Evolutionary conservation across 2,797 vertebrate genomes (phyloP), one percentile per base, ranked within the genome.

Genomic region (Myotis findleyi): DNA sequence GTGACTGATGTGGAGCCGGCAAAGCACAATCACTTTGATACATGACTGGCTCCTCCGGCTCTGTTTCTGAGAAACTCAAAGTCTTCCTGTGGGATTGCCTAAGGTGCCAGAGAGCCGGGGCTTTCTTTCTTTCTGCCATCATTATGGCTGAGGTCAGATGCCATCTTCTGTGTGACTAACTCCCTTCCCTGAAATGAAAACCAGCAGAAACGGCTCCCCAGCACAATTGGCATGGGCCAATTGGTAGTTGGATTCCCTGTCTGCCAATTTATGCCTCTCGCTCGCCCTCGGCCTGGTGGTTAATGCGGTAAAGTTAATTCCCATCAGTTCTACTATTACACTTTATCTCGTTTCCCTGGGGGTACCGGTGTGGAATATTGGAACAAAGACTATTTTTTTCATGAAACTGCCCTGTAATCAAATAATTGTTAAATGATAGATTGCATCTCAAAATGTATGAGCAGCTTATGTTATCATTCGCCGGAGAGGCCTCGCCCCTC

Each of bases 361-460:
- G 86, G 94, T 73, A 41, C 16, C 68, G n/a, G 68, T 59, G 91
- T 71, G 91, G 87, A 95, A 95, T 10, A n/a, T 38, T 96, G 57
- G n/a, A 97, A 95, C 69, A 30, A 64, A 87, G 83, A 73, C 95
- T 96, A 95, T 41, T 91, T 71, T 41, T 71, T 89, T 83, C 17
- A 93, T 93, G 92, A 95, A 98, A 97, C 92, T 91, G 53, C 51
- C 53, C 57, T 93, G 59, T 90, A 8, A 95, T 93, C 95, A 95
- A 72, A 51, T 75, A 81, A 73, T 73, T 93, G 79, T 92, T 93
- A n/a, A 97, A 97, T 97, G 97, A 96, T 97, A 97, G 95, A 98
- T 98, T 98, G 95, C 92, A 90, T 96, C 92, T 97, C 97, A 95
- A 97, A 97, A 86, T 97, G 97, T 89, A 87, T 68, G 83, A 98